Conservation (phyloP, 2,113 vertebrate genomes). For the Falcunculus frontatus region DNA sequence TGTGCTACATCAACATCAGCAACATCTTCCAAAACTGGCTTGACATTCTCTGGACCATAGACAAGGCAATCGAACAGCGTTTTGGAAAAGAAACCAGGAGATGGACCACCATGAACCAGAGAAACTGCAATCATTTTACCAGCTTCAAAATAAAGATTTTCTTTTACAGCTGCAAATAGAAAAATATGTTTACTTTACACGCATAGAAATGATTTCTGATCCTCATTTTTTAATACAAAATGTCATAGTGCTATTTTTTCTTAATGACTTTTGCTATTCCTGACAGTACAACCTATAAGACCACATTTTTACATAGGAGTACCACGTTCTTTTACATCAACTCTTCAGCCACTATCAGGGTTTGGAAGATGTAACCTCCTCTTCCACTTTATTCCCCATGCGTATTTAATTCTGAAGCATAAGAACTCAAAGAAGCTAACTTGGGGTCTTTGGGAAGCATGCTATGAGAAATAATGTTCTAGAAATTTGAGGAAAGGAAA, state of each 20-base stretch:
- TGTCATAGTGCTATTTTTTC: not conserved
- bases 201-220: not conserved
- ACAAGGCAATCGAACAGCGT: conserved; percentile 82
- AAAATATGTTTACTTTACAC: not conserved
- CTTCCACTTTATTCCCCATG: not conserved
- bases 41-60: conserved; percentile 73
- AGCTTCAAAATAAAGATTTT: conserved; percentile 80
- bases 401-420: not conserved
- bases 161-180: conserved; percentile 71
- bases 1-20: conserved; percentile 68
- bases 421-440: not conserved
- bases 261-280: not conserved
- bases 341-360: not conserved
- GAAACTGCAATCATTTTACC: conserved; percentile 80
- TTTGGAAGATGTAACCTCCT: not conserved
- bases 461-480: not conserved
- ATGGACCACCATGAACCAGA: conserved; percentile 83
- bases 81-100: conserved; percentile 84
- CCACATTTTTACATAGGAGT: not conserved
- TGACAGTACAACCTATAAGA: not conserved
- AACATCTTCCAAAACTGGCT: conserved; percentile 76
- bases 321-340: not conserved
- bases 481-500: not conserved
- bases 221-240: not conserved
- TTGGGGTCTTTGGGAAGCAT: not conserved